These are phyloP conservation scores for Plestiodon gilberti DNA, from an alignment of 2,113 vertebrate species.

Conservation along the genomic window DNA sequence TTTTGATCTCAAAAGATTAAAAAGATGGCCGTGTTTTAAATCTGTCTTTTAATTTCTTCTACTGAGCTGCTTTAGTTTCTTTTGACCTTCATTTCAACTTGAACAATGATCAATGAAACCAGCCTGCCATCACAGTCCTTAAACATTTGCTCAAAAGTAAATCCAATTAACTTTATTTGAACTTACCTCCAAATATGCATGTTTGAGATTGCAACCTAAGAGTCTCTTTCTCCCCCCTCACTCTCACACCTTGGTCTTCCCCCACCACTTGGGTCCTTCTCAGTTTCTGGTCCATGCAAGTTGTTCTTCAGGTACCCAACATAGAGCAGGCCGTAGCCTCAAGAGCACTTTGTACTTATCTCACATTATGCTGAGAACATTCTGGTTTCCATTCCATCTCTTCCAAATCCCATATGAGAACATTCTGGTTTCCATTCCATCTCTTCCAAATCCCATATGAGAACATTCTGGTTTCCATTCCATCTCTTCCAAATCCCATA, in stretches of 20 bases:
- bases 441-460: too few species aligned
- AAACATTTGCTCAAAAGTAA: neutral
- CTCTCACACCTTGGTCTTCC: slow-evolving; percentile 45
- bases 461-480: slow-evolving; percentile 46
- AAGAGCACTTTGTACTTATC: neutral
- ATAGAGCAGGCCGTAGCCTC: slow-evolving; percentile 37
- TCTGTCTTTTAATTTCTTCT: slow-evolving; percentile 18
- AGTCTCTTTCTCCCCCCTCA: neutral
- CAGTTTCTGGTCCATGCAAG: slow-evolving; percentile 43
- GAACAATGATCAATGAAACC: neutral
- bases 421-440: slow-evolving; percentile 44
- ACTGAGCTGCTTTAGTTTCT: slow-evolving; percentile 39
- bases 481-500: slow-evolving; percentile 21
- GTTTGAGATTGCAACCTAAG: neutral
- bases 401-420: too few species aligned
- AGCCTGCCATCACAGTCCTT: neutral
- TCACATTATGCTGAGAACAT: slow-evolving; percentile 28
- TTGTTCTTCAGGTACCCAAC: slow-evolving; percentile 24
- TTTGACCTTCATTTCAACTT: slow-evolving; percentile 36
- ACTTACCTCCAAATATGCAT: neutral
- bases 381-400: slow-evolving; percentile 47
- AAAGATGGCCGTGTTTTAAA: slow-evolving; percentile 66
- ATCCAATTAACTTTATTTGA: neutral
- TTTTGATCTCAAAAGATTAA: slow-evolving; percentile 33
- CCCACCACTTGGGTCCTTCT: fast-evolving